Base-by-base conservation (phyloP, 1,140 invertebrate genomes). In the Drosophila simulans region DNA sequence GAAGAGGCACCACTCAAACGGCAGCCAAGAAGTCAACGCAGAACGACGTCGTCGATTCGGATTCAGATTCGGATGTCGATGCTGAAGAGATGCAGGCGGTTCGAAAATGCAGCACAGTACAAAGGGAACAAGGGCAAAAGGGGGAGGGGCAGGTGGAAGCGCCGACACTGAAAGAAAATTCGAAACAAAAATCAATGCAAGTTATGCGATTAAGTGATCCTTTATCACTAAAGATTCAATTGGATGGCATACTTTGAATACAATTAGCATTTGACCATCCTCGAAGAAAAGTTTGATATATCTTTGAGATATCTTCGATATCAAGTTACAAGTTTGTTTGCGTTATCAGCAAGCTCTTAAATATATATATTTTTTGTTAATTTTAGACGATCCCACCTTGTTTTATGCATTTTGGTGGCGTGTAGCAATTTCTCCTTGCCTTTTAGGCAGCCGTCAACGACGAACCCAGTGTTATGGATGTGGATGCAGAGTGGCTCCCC, bases 11-110 rank as follows among this genome's bases (percentile, higher is more conserved):
- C 76, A 80, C 81, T 84, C 77, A 64, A 63, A 73, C 49, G 63
- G 57, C 77, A 68, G 77, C 48, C 81, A 85, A 74, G 72, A 85
- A 84, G 80, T 84, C 80, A 80, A 73, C 53, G 60, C 54, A 63
- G 71, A 73, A 78, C 56, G 59, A 40, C 59, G 59, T 63, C 56
- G 59, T 63, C 54, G 59, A 59, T 59, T 42, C 40, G 54, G 73
- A 70, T 72, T 84, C 71, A 8, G 7, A 7, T 31, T 31, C 27
- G 31, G 62, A 80, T 72, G 80, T 84, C 76, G 62, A 80, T 60
- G 77, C 51, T 80, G 80, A 84, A 80, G 81, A 84, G 81, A 84
- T 84, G 81, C 81, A 84, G 81, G 72, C 81, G 72, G 59, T 65
- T 60, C 37, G 58, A 49, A 57, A 22, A 46, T 60, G 39, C 48